Base-by-base conservation (phyloP, 2,797 vertebrate genomes). In the Valencia hispanica region DNA sequence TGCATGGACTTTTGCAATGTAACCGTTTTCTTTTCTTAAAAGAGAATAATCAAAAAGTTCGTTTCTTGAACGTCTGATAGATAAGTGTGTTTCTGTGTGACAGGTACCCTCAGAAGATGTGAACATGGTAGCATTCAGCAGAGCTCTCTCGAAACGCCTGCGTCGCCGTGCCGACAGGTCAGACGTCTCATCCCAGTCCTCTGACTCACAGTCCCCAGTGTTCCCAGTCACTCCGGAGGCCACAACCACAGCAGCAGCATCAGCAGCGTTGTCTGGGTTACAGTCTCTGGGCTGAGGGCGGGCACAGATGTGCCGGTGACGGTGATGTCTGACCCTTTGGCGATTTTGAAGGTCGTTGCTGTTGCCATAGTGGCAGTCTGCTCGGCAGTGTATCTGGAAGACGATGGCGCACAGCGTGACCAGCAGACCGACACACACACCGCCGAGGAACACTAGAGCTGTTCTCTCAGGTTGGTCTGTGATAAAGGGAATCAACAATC, bases 401-500 rank as follows among this genome's bases (percentile, higher is more conserved):
- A 98, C 96, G 90, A 99, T 89, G 68, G 96, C 96, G 15, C 96
- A 94, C 78, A 98, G 93, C 0, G 97, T 98, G 92, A 98, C 81
- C 1, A 97, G 90, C 0, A 99, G 96, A 39, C 97, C 97, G 0
- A 96, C 81, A 79, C 96, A 97, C 83, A 99, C 96, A 0, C 97
- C 96, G 0, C 96, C 96, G 73, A 99, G 95, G 69, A 98, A 99
- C 87, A 97, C 97, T 84, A 99, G 90, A 0, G 97, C 97, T 0
- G 97, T 96, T 36, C 95, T 94, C 92, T 99, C 97, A 0, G 96
- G 96, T 69, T 98, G 96, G 83, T 98, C 97, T 98, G 91, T 32
- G 76, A 68, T 68, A 81, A 41, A 83, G 45, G 70, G 45, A 71
- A 41, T 59, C 6, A 25, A 72, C 36, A 59, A 43, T 77, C 1